Evolutionary conservation across 64 coral and sea anemone species (phyloP).

Genomic region (Cladopsammia gracilis): DNA sequence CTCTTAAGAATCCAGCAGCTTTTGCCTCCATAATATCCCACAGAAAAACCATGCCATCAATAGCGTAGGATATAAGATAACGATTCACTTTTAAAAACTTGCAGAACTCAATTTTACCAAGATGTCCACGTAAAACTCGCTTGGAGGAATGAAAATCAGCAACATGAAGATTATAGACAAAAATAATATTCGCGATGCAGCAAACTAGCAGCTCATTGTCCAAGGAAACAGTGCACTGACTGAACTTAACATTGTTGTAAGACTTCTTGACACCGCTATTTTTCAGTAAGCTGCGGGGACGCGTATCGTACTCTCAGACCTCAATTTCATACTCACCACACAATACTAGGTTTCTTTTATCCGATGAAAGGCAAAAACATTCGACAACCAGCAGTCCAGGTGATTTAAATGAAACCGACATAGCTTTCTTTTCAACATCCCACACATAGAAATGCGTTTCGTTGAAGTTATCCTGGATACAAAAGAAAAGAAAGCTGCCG

Average conservation of each 20-base stretch:
- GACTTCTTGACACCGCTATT: background rate
- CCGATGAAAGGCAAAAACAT: too few species aligned
- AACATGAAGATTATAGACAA: background rate
- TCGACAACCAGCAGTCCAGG: background rate
- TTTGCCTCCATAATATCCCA: slow-evolving; percentile 14
- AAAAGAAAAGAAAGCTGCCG: background rate
- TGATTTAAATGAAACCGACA: background rate
- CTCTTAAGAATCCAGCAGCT: background rate
- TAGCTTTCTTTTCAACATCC: background rate
- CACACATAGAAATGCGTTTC: background rate
- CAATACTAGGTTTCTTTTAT: background rate
- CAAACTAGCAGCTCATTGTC: slow-evolving; percentile 35
- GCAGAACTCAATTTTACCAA: slow-evolving; percentile 30
- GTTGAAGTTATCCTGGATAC: background rate
- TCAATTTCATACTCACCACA: background rate
- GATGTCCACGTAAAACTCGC: slow-evolving; percentile 7
- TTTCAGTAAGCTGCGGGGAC: background rate
- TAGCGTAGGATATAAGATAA: slow-evolving; percentile 18
- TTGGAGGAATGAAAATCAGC: background rate
- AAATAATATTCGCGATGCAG: slow-evolving; percentile 38
- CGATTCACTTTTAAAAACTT: slow-evolving; percentile 28
- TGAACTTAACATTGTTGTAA: background rate
- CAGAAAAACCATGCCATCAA: slow-evolving; percentile 20
- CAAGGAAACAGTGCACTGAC: background rate
- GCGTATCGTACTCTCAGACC: background rate